Evolutionary conservation across 2,113 vertebrate species (phyloP).

Genomic region (Todiramphus saurophagus): DNA sequence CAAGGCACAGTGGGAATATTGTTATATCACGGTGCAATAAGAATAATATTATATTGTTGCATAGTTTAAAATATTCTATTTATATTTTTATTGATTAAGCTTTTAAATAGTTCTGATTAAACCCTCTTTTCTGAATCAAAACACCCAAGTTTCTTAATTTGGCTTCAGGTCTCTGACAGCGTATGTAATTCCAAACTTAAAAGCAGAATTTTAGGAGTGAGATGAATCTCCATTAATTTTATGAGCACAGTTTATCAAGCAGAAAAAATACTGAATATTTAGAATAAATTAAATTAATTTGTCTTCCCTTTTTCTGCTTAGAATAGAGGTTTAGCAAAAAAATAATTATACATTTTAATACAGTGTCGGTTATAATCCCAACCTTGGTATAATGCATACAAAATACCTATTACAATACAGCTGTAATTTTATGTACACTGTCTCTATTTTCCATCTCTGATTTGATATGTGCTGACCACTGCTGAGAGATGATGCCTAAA

Average conservation of each 20-base stretch:
- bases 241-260: neutral
- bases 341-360: slow-evolving; percentile 12
- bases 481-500: slow-evolving; percentile 22
- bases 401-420: neutral
- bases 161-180: neutral
- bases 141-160: neutral
- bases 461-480: slow-evolving; percentile 43
- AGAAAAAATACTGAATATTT: neutral
- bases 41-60: neutral
- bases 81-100: neutral
- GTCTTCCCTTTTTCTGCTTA: neutral
- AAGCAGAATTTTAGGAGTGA: neutral
- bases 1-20: neutral
- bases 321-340: neutral
- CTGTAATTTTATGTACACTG: slow-evolving; percentile 34
- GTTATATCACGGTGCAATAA: neutral
- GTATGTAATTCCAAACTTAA: neutral
- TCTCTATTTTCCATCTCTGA: slow-evolving; percentile 15
- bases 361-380: neutral
- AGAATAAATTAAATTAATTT: neutral
- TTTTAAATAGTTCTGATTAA: neutral
- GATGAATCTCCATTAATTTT: neutral
- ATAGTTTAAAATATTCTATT: neutral
- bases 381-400: neutral
- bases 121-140: neutral